These are phyloP conservation scores for Actinia equina DNA, from an alignment of 64 coral and sea anemone species.

Conservation along the genomic window DNA sequence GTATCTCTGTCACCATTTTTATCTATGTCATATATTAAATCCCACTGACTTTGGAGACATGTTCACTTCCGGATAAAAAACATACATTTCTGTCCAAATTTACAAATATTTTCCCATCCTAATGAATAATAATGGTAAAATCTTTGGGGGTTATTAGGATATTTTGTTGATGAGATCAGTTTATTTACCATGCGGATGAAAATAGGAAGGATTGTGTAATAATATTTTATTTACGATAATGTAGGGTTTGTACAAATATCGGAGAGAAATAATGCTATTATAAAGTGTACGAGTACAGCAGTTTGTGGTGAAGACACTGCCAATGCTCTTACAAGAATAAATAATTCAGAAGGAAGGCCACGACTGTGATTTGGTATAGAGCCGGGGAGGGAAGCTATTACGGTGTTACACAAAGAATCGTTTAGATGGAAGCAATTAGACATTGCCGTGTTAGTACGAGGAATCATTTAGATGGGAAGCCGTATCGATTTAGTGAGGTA, in stretches of 20 bases:
- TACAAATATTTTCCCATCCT: conserved; percentile 6
- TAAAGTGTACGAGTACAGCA: background rate
- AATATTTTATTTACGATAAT: background rate
- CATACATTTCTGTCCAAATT: background rate
- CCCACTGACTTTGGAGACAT: background rate
- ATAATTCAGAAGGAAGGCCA: background rate
- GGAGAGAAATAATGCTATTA: background rate
- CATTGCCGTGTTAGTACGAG: background rate
- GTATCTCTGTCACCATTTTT: background rate
- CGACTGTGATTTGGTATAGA: background rate
- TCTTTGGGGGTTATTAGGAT: background rate
- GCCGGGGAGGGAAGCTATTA: background rate
- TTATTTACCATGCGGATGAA: background rate
- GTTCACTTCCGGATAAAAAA: conserved; percentile 9
- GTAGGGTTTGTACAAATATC: background rate
- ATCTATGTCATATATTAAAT: background rate
- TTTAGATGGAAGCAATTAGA: background rate
- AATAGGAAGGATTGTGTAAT: background rate
- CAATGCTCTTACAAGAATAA: background rate
- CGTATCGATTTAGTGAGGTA: background rate
- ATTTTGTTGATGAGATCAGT: background rate
- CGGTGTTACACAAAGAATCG: background rate
- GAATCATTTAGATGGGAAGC: background rate
- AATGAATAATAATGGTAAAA: background rate
- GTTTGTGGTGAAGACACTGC: background rate